Conservation (phyloP, 2,888 invertebrate species). For the Acrocera orbiculus region DNA sequence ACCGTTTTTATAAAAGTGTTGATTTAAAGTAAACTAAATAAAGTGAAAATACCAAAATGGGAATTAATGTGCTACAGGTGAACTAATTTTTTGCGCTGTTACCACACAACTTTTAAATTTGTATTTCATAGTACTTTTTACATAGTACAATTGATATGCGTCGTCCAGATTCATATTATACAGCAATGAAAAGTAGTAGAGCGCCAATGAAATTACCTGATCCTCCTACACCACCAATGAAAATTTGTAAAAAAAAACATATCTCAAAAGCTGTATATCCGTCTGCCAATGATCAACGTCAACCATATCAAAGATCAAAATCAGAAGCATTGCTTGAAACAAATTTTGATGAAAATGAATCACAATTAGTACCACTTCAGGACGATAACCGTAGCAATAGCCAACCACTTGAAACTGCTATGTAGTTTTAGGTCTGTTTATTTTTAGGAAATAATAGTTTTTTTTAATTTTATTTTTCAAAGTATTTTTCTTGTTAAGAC, state of each 20-base stretch:
- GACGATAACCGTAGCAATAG: slow-evolving; percentile 61
- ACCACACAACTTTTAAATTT: no score
- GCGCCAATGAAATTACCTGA: slow-evolving; percentile 12
- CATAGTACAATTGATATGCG: slow-evolving; percentile 22
- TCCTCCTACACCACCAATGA: slow-evolving; percentile 4
- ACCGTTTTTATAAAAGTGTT: no score
- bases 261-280: slow-evolving; percentile 35
- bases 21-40: no score
- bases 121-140: no score
- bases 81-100: no score
- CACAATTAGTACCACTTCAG: slow-evolving; percentile 39
- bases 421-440: no score
- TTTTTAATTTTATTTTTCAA: no score
- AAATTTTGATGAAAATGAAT: slow-evolving; percentile 49
- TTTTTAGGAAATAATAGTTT: no score
- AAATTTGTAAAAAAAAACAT: no score
- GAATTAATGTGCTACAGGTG: no score
- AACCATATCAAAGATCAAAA: slow-evolving; percentile 40
- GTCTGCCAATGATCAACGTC: slow-evolving; percentile 26
- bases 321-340: slow-evolving; percentile 71
- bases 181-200: slow-evolving; percentile 28
- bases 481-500: no score
- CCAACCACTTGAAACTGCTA: slow-evolving; percentile 80
- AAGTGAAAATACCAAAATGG: no score
- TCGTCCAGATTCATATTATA: slow-evolving; percentile 30